Evolutionary conservation across 2,888 invertebrate species (phyloP).

Genomic region (Parasteatoda lunata): DNA sequence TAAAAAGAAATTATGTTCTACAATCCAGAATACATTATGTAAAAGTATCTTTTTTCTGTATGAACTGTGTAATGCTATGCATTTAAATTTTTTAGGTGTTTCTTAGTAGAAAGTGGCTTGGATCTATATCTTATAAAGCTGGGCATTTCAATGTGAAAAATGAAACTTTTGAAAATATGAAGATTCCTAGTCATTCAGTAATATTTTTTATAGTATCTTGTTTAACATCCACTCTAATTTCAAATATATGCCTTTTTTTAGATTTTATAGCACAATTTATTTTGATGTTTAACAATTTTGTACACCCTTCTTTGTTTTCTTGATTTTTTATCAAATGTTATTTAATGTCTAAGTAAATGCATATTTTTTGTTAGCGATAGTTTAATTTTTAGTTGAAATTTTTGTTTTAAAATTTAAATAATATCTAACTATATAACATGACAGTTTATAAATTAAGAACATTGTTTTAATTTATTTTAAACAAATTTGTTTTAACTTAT

Average conservation of each 20-base stretch:
- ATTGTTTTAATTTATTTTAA: too few species aligned
- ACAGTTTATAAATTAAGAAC: too few species aligned
- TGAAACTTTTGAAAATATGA: conserved; percentile 2
- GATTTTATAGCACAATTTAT: background rate
- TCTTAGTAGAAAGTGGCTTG: conserved; percentile 88
- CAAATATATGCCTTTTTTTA: background rate
- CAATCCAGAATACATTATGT: too few species aligned
- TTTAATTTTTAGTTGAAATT: too few species aligned
- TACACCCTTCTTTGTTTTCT: background rate
- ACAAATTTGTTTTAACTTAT: too few species aligned
- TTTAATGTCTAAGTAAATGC: too few species aligned
- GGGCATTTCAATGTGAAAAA: conserved; percentile 83
- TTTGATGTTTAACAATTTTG: background rate
- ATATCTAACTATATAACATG: too few species aligned
- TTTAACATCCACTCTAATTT: too few species aligned
- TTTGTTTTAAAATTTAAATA: too few species aligned
- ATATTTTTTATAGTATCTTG: background rate
- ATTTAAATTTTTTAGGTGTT: conserved; percentile 76
- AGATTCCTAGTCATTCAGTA: conserved; percentile 6
- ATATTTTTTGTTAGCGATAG: too few species aligned
- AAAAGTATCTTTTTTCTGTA: background rate
- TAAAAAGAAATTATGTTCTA: too few species aligned
- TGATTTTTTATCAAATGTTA: too few species aligned
- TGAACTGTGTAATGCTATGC: background rate
- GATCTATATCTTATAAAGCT: conserved; percentile 83